Percentiles rank a stretch among this genome's conserved stretches.
Evolutionary conservation across 2,888 invertebrate genomes (phyloP).

Genomic region (Brenthis hecate): DNA sequence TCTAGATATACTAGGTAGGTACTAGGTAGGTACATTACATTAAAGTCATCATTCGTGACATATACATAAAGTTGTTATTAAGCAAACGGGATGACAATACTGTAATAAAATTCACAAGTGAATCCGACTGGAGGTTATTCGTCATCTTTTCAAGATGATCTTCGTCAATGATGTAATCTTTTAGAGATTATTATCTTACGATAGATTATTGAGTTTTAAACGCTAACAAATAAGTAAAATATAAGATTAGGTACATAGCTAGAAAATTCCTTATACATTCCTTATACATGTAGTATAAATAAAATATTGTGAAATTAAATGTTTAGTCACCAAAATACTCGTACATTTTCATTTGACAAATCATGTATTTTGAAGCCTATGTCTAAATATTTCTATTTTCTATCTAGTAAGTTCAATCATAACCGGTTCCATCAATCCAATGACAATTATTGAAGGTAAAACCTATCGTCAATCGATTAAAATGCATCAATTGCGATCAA

Average conservation of each 20-base stretch:
- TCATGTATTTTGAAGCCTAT: no score
- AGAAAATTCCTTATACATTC: no score
- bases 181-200: conserved; percentile 35
- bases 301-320: no score
- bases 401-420: no score
- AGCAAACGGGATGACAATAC: conserved; percentile 49
- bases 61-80: conserved; percentile 52
- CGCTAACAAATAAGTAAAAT: not conserved
- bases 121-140: conserved; percentile 47
- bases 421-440: no score
- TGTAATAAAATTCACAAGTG: conserved; percentile 49
- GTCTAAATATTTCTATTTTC: no score
- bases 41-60: conserved; percentile 42
- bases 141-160: conserved; percentile 48
- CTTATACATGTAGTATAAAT: no score
- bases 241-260: not conserved
- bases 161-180: conserved; percentile 49
- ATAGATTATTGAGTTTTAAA: conserved; percentile 1
- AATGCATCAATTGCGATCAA: conserved; percentile 18
- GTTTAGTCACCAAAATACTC: no score
- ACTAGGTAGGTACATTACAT: conserved; percentile 36
- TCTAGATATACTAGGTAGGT: conserved; percentile 41
- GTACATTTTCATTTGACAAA: no score
- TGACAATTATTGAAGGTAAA: conserved; percentile 1
- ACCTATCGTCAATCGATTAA: conserved; percentile 7